Evolutionary conservation across 2,797 vertebrate species (phyloP).

Genomic region (Mus caroli): DNA sequence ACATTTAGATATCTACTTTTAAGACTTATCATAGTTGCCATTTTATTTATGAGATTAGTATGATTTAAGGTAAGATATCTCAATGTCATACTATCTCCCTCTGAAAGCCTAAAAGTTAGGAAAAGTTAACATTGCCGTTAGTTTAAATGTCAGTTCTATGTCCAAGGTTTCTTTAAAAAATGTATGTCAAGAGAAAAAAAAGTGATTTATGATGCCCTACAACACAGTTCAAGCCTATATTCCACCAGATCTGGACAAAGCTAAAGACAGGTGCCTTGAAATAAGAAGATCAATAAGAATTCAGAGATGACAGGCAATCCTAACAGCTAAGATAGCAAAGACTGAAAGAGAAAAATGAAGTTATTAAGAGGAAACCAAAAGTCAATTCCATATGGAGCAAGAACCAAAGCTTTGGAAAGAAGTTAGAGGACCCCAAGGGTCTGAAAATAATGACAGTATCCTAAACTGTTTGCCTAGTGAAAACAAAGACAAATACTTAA

Average conservation of each 20-base stretch:
- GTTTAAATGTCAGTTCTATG: neutral
- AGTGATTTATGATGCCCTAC: neutral
- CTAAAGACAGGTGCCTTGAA: neutral
- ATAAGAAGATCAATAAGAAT: conserved; percentile 32
- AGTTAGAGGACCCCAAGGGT: neutral
- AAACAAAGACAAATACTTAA: neutral
- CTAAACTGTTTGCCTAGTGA: neutral
- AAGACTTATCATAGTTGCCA: too few species aligned
- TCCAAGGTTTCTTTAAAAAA: neutral
- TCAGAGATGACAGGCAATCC: neutral
- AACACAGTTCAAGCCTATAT: neutral
- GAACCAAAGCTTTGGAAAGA: conserved; percentile 28
- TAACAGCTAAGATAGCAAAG: neutral
- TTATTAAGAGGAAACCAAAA: conserved; percentile 41
- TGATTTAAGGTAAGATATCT: neutral
- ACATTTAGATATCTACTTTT: too few species aligned
- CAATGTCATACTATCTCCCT: neutral
- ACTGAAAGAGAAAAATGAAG: neutral
- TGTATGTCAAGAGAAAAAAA: neutral
- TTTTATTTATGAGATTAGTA: too few species aligned
- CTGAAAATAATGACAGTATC: neutral
- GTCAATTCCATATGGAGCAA: neutral
- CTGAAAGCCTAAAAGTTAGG: neutral
- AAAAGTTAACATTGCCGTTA: neutral
- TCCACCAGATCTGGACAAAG: neutral